Base-by-base conservation (phyloP, 1,140 invertebrate species). In the Sycophila sp. region DNA sequence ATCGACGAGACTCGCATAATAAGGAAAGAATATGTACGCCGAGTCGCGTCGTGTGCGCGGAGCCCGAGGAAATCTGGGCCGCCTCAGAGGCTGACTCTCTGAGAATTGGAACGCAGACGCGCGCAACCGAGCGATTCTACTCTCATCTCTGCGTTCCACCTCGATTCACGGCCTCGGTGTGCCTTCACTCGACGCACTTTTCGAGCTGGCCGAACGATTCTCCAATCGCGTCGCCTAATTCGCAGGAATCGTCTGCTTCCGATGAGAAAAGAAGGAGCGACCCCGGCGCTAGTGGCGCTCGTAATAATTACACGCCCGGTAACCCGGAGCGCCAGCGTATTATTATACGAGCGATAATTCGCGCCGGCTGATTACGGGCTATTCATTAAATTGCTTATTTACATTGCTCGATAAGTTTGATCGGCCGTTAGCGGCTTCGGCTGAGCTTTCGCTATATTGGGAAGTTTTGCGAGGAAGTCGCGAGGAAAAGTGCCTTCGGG, bases 291-390 rank as follows among this genome's bases (percentile, higher is more conserved):
- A n/a, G n/a, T n/a, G n/a, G n/a, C n/a, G n/a, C n/a, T 22, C 36
- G n/a, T 5, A 34, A 38, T 66, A 66, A 66, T 56, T 66, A 19
- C 64, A 38, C 51, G 55, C 51, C 56, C 26, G n/a, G 4, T 30
- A 1, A 6, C 62, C 1, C 10, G 6, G 45, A 13, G 36, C 36
- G n/a, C n/a, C n/a, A n/a, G n/a, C n/a, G n/a, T 55, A 65, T 65
- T 65, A 65, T 65, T 65, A 51, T 42, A 42, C 28, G 15, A 55
- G n/a, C 64, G 51, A 58, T 66, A 66, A 56, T 17, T 56, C 17
- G 49, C 3, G n/a, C 24, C 22, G 34, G 42, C 19, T 55, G 55
- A 65, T 65, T 65, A 65, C 40, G 19, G 34, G n/a, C n/a, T 40
- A 55, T 55, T 65, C 40, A 55, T 30, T 36, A 40, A 55, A 0